Conservation (phyloP, 2,888 invertebrate genomes). For the Phaedon cochleariae region DNA sequence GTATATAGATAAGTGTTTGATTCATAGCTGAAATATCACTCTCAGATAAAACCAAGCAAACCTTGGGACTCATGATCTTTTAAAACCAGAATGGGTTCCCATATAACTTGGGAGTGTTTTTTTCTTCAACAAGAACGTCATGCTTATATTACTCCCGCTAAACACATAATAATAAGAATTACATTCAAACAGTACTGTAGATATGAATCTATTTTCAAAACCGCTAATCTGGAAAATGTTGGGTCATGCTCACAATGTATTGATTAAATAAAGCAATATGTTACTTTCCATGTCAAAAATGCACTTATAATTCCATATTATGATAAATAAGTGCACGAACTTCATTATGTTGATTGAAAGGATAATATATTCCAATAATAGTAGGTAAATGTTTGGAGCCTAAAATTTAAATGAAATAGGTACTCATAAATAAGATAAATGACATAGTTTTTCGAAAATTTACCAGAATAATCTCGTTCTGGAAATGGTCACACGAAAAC, state of each 20-base stretch:
- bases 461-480: conserved; percentile 7
- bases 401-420: not conserved
- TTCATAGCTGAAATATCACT: not conserved
- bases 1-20: not conserved
- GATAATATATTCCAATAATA: too few relatives aligned
- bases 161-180: conserved; percentile 26
- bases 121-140: too few relatives aligned
- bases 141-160: not conserved
- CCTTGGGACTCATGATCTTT: not conserved
- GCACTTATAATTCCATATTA: not conserved
- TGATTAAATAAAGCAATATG: not conserved
- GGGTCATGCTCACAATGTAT: not conserved
- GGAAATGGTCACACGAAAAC: conserved; percentile 7
- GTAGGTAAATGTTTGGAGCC: not conserved
- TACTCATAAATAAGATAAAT: not conserved
- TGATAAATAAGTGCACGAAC: not conserved
- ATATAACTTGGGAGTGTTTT: too few relatives aligned
- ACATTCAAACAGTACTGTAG: conserved; percentile 24
- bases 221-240: conserved; percentile 21
- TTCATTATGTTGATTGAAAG: too few relatives aligned
- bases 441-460: conserved; percentile 11
- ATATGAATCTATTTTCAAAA: conserved; percentile 18
- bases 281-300: not conserved
- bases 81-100: not conserved
- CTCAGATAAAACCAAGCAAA: not conserved